Conservation (phyloP, 2,888 invertebrate genomes). For the Philonicus albiceps region DNA sequence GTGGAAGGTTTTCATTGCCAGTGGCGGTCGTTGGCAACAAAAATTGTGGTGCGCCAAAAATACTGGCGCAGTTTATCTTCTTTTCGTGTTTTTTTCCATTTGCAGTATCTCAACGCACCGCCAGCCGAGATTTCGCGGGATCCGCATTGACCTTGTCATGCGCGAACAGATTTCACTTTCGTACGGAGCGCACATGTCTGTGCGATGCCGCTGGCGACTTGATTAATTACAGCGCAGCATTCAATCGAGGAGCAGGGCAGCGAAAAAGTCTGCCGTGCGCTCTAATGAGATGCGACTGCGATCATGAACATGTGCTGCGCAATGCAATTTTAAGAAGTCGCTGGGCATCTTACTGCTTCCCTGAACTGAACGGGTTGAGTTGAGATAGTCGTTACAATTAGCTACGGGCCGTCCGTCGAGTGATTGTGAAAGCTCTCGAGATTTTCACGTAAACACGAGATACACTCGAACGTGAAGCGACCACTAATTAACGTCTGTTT, state of each 20-base stretch:
- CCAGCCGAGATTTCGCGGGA: neutral
- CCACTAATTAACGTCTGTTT: conserved; percentile 19
- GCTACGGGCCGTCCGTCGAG: neutral
- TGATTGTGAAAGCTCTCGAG: neutral
- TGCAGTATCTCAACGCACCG: neutral
- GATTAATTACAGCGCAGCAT: conserved; percentile 18
- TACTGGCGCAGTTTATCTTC: conserved; percentile 4
- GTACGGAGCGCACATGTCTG: neutral
- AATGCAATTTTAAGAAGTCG: neutral
- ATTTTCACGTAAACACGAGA: neutral
- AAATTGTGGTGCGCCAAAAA: neutral
- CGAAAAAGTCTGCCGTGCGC: neutral
- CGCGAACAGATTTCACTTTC: conserved; percentile 30
- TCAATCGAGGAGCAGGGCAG: neutral
- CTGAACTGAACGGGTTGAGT: neutral
- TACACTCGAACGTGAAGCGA: neutral
- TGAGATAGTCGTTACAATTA: neutral
- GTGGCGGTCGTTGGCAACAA: neutral
- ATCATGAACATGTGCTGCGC: neutral
- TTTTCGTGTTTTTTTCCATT: neutral
- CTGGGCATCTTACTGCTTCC: neutral
- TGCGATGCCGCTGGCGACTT: neutral
- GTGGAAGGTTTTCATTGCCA: neutral
- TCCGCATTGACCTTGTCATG: conserved; percentile 36
- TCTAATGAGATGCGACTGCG: neutral